A percentile compares a stretch with the other conserved stretches of the same genome.
Evolutionary conservation across 1,140 invertebrate genomes (phyloP).

Genomic region (Orius laevigatus): DNA sequence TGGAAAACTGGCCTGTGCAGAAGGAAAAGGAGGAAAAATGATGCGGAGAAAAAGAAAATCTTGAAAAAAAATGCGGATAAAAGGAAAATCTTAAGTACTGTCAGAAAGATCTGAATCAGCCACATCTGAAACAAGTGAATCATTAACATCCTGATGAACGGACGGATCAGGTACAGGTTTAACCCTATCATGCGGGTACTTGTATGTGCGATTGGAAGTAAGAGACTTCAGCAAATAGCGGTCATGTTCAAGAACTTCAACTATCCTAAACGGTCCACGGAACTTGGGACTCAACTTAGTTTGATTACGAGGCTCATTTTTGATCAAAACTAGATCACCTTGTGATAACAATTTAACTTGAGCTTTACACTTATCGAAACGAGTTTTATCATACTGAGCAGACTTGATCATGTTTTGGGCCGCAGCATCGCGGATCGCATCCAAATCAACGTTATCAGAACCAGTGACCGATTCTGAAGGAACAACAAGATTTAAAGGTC

Average conservation of each 20-base stretch:
- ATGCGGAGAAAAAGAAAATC: too few relatives aligned
- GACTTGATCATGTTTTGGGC: conserved; percentile 5
- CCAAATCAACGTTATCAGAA: neutral
- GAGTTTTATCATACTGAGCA: conserved; percentile 20
- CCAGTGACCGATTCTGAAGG: conserved; percentile 9
- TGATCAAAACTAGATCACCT: conserved; percentile 23
- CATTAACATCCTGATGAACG: neutral
- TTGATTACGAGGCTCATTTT: conserved; percentile 25
- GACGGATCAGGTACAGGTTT: neutral
- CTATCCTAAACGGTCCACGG: conserved; percentile 23
- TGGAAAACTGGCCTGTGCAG: too few relatives aligned
- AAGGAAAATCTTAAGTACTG: too few relatives aligned
- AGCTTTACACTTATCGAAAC: conserved; percentile 24
- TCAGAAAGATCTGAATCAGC: too few relatives aligned
- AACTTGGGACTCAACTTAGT: conserved; percentile 25
- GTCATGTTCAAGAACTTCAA: conserved; percentile 21
- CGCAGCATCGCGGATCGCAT: neutral
- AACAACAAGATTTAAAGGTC: conserved; percentile 21
- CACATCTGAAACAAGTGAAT: too few relatives aligned
- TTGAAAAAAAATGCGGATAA: too few relatives aligned
- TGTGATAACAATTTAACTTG: conserved; percentile 21
- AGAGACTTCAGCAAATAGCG: conserved; percentile 17
- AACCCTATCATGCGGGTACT: conserved; percentile 17
- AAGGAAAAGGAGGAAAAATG: too few relatives aligned
- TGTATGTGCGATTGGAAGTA: conserved; percentile 19